These are phyloP conservation scores for Drosophila neutralis DNA, from an alignment of 2,888 invertebrate species.

Conservation along the genomic window DNA sequence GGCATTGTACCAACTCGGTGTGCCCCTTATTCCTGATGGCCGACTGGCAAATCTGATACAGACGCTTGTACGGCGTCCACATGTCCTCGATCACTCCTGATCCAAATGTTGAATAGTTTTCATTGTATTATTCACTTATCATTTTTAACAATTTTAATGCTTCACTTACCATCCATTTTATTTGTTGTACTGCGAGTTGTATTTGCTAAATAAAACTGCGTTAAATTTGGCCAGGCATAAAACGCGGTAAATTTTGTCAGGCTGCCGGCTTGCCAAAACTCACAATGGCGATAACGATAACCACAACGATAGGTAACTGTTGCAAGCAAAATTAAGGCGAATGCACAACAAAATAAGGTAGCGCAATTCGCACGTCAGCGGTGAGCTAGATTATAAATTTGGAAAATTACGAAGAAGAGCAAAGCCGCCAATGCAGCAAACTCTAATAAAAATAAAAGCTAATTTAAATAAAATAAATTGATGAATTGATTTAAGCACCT, in stretches of 20 bases:
- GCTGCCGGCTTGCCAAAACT: conserved; percentile 38
- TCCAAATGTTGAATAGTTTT: neutral
- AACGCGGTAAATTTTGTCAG: conserved; percentile 46
- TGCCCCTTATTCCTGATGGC: conserved; percentile 88
- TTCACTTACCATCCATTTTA: conserved; percentile 46
- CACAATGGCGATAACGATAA: conserved; percentile 12
- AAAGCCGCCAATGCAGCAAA: too few species aligned
- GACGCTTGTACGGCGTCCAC: conserved; percentile 94
- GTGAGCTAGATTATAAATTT: neutral
- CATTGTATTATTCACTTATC: neutral
- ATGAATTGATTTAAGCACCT: neutral
- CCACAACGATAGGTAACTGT: conserved; percentile 6
- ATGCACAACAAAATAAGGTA: neutral
- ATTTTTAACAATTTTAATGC: too few species aligned
- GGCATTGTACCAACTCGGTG: conserved; percentile 88
- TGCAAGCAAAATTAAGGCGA: neutral
- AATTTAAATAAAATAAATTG: neutral
- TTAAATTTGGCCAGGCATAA: conserved; percentile 12
- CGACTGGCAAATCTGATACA: conserved; percentile 89
- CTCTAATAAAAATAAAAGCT: neutral
- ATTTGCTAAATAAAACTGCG: neutral
- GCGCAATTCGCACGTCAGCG: neutral
- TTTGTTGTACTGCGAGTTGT: neutral
- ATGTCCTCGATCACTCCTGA: conserved; percentile 87
- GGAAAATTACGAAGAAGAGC: neutral